A percentile compares a stretch with the other conserved stretches of the same genome.
phyloP scores from a whole-genome alignment of 2,797 vertebrate genomes.

The Dipus sagitta region DNA sequence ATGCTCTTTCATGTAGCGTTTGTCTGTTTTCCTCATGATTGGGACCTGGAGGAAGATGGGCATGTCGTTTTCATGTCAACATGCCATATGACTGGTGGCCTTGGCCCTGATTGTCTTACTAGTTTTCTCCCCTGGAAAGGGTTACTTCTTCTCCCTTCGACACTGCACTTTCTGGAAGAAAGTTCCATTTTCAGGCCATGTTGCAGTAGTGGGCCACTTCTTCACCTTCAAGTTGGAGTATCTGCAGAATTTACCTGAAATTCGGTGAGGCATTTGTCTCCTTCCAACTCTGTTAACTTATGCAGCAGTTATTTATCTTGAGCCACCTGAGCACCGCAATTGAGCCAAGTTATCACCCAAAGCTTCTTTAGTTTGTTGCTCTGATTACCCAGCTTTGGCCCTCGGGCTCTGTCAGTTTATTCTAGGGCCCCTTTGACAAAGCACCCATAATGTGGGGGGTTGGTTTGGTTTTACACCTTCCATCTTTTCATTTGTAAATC shows the following conservation, averaged over 20 bases:
- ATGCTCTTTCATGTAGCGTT: background rate
- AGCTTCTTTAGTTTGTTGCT: background rate
- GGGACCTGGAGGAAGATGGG: background rate
- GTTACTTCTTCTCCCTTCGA: background rate
- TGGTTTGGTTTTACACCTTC: background rate
- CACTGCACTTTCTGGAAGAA: background rate
- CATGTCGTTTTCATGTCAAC: background rate
- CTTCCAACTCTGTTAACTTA: background rate
- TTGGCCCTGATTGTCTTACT: background rate
- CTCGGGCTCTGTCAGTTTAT: background rate
- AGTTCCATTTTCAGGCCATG: background rate
- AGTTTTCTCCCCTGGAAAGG: background rate
- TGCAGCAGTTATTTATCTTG: background rate
- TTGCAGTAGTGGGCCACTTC: background rate
- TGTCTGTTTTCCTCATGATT: background rate
- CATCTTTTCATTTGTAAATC: constrained; percentile 75
- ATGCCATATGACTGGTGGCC: background rate
- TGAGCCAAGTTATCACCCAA: constrained; percentile 38
- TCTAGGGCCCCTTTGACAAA: background rate
- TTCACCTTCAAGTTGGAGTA: background rate
- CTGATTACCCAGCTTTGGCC: background rate
- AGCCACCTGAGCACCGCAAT: background rate
- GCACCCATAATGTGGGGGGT: background rate
- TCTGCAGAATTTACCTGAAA: background rate
- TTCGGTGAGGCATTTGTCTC: background rate